Evolutionary conservation across 2,113 vertebrate species (phyloP), one percentile per base, ranked within the genome.

Genomic region (Plestiodon gilberti): DNA sequence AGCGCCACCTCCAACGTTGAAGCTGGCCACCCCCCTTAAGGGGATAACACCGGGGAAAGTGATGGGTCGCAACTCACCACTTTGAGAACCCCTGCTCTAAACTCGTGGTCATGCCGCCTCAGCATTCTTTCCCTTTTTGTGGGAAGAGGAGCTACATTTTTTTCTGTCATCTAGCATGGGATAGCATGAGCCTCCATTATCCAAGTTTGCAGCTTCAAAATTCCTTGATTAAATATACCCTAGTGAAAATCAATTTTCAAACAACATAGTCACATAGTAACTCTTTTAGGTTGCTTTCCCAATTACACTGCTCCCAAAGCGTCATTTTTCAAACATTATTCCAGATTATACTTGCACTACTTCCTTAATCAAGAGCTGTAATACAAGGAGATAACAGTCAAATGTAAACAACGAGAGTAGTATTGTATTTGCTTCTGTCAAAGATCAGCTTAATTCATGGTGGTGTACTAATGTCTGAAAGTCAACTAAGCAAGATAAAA

Each of bases 221-320:
- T 79, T 9, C 6, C 40, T 25, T 64, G 6, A 40, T 18, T 70
- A 82, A 87, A 81, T 0, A 0, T 35, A 28, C 1, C 0, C 62
- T 82, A 18, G 38, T 55, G 69, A 78, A 87, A 84, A 70, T 69
- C 18, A 85, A n/a, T 71, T 88, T 35, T 43, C n/a, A 84, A 78
- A 86, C 80, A 75, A 33, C 88, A 57, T 15, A 57, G 9, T 70
- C 17, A 6, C n/a, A 8, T 48, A 48, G 43, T 62, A 13, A 6
- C 70, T 48, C 28, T 48, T 75, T 48, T 81, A 64, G 57, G 35
- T 17, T 40, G 14, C n/a, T 74, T 87, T 86, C 89, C 69, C 77
- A 87, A 69, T 30, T 67, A 84, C 90, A 71, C 89, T 40, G 35
- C 81, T 65, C 78, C 20, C 3, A 64, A 64, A 81, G 22, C 14